Base-by-base conservation (phyloP, 2,888 invertebrate genomes). In the Germaria angustata region DNA sequence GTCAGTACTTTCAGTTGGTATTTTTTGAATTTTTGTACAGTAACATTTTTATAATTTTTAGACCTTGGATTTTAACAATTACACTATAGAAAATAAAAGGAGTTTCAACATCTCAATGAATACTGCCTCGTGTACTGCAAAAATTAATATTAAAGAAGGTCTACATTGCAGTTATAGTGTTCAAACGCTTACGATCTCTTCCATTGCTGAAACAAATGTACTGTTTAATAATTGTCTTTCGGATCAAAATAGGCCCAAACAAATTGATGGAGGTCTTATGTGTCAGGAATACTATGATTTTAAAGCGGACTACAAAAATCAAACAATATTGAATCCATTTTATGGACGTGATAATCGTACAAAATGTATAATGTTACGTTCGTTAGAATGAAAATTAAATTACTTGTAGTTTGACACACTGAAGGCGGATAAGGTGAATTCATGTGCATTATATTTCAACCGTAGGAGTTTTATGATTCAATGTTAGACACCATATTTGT, bases 251-350 rank as follows among this genome's bases (percentile, higher is more conserved):
- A 46, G 46, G 7, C 46, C 46, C 17, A 34, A 46, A 9, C 28
- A 46, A 17, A 46, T 46, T 13, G 46, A 20, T 20, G 46, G 22
- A 5, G n/a, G 32, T 34, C 34, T 46, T 20, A 46, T 17, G 32
- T 65, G 63, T 8, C 32, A 32, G 2, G 63, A 65, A n/a, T 13
- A 4, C 20, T 65, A 46, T 7, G n/a, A 46, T 13, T 34, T 49
- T 13, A 0, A 66, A 36, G 44, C 63, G 6, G 66, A 76, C 32
- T 71, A 36, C 6, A 57, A 66, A n/a, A 83, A 76, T 49, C 44
- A n/a, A 28, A 84, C 80, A 17, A 84, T 85, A 28, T n/a, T 11
- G 9, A 84, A 85, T 84, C 85, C 85, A 2, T 82, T 84, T 44
- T 76, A 59, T 61, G 77, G 80, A 7, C 69, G 57, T 44, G 49